Conservation (phyloP, 2,888 invertebrate genomes). For the Bembecia ichneumoniformis region DNA sequence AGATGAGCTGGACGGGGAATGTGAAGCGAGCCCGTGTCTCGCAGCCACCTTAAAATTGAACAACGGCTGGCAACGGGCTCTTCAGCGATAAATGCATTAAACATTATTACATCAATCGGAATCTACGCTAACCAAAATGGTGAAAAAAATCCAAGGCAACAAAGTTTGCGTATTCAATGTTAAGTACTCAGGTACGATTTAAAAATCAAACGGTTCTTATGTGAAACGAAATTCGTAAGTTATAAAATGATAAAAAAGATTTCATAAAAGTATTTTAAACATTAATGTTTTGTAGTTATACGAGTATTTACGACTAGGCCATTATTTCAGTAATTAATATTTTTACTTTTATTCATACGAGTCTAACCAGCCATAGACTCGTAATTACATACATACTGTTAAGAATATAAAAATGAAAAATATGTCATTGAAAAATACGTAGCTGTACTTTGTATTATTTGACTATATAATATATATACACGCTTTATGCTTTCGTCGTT, state of each 20-base stretch:
- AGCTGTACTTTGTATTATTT: constrained; percentile 2
- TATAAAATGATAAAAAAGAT: too few relatives aligned
- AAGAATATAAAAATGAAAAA: constrained; percentile 18
- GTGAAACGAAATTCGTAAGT: background rate
- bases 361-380: constrained; percentile 66
- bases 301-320: too few relatives aligned
- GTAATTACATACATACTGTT: constrained; percentile 33
- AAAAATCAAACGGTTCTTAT: background rate
- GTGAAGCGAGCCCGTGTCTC: constrained; percentile 63
- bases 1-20: constrained; percentile 66
- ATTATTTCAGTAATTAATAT: constrained; percentile 12
- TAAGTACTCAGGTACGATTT: constrained; percentile 1
- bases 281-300: background rate
- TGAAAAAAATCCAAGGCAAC: background rate
- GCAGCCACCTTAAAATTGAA: constrained; percentile 58
- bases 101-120: background rate
- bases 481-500: constrained; percentile 7
- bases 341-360: constrained; percentile 36
- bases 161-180: background rate
- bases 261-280: too few relatives aligned
- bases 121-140: background rate
- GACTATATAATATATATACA: constrained; percentile 23
- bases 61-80: constrained; percentile 56
- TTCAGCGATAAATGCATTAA: constrained; percentile 45
- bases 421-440: constrained; percentile 20